Conservation (phyloP, 2,888 invertebrate species). For the Polylopha cassiicola region DNA sequence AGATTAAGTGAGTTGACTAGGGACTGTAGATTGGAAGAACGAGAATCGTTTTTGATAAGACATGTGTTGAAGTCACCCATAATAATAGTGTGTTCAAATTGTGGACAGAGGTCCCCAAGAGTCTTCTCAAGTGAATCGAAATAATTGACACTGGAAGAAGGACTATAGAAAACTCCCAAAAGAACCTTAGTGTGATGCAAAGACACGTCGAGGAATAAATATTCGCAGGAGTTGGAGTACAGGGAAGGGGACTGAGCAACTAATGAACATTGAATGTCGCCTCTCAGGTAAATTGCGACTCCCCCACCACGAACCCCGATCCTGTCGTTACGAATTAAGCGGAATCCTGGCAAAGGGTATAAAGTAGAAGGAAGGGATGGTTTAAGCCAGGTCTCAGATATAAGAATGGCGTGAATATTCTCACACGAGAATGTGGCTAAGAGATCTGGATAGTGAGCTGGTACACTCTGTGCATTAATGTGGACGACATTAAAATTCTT, state of each 20-base stretch:
- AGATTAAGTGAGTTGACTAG: constrained; percentile 9
- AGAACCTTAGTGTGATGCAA: constrained; percentile 13
- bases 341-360: constrained; percentile 16
- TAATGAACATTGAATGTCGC: constrained; percentile 5
- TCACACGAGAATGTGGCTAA: constrained; percentile 5
- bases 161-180: constrained; percentile 16
- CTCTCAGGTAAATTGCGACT: no score
- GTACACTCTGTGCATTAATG: constrained; percentile 15
- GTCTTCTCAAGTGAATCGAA: constrained; percentile 14
- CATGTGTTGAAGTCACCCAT: constrained; percentile 25
- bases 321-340: no score
- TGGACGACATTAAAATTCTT: constrained; percentile 16
- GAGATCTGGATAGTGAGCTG: constrained; percentile 12
- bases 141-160: constrained; percentile 11
- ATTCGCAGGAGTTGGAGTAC: constrained; percentile 3
- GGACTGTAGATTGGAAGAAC: constrained; percentile 5
- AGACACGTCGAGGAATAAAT: constrained; percentile 11
- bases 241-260: not conserved
- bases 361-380: constrained; percentile 10
- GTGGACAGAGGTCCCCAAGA: constrained; percentile 1
- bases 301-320: no score
- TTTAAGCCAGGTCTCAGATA: constrained; percentile 20
- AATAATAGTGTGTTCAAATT: constrained; percentile 8
- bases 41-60: not conserved
- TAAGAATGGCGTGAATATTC: no score